These are phyloP conservation scores for Trichosurus vulpecula DNA, from an alignment of 2,797 vertebrate species.

Conservation along the genomic window DNA sequence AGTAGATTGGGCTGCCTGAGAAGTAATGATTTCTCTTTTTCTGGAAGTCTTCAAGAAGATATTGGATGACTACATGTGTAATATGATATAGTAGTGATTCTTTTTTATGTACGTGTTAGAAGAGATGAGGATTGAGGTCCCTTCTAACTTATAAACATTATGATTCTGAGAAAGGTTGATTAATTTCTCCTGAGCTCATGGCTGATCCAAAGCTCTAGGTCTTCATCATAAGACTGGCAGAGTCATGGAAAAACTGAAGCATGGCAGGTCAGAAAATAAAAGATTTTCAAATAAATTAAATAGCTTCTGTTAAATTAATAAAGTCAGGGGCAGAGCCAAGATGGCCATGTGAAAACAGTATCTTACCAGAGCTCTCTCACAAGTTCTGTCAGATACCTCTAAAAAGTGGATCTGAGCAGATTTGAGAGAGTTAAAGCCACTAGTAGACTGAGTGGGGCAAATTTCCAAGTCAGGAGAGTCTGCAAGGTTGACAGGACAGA, in stretches of 20 bases:
- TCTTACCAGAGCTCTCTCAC: too few relatives aligned
- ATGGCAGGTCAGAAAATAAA: background rate
- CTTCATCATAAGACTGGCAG: background rate
- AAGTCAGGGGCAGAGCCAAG: too few relatives aligned
- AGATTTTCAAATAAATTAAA: constrained; percentile 30
- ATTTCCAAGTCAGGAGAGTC: too few relatives aligned
- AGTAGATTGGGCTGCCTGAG: background rate
- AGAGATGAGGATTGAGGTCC: background rate
- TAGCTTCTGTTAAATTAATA: constrained; percentile 20
- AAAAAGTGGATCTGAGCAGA: too few relatives aligned
- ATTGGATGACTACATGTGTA: background rate
- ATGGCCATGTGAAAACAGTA: too few relatives aligned
- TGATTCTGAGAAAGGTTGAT: background rate
- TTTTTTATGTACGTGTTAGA: background rate
- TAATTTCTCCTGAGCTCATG: background rate
- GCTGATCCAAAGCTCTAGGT: background rate
- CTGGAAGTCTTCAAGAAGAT: background rate
- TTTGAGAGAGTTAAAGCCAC: too few relatives aligned
- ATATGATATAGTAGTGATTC: background rate
- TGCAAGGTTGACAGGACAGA: too few relatives aligned
- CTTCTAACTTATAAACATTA: background rate
- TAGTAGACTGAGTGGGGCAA: too few relatives aligned
- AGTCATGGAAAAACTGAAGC: background rate
- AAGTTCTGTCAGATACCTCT: too few relatives aligned
- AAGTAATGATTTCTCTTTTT: background rate